These are phyloP conservation scores for Arge pagana DNA, from an alignment of 2,888 invertebrate genomes.

Conservation along the genomic window DNA sequence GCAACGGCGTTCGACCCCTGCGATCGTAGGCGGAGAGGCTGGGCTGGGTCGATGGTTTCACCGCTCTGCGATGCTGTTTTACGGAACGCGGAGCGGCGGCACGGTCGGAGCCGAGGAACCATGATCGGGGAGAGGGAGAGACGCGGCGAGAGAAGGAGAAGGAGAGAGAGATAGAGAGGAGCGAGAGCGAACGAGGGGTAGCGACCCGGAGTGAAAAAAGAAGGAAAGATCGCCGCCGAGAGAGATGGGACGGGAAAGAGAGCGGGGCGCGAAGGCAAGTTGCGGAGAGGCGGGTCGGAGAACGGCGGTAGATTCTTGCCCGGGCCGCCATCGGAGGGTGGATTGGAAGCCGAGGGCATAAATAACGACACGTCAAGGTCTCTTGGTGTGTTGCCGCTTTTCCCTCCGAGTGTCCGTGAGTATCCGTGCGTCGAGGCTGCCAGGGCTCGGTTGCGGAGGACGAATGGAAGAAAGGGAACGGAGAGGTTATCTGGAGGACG, in stretches of 20 bases:
- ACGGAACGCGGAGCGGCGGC: constrained; percentile 25
- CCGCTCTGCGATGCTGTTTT: constrained; percentile 30
- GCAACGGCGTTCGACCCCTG: constrained; percentile 21
- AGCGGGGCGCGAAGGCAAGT: constrained; percentile 18
- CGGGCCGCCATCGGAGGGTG: constrained; percentile 42
- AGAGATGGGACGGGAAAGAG: constrained; percentile 6
- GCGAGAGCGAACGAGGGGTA: constrained; percentile 18
- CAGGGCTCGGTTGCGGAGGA: not conserved
- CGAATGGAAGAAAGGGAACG: not conserved
- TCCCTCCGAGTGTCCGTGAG: not conserved
- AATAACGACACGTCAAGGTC: constrained; percentile 38
- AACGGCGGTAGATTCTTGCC: constrained; percentile 35
- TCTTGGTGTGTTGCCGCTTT: constrained; percentile 12
- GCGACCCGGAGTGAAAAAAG: not conserved
- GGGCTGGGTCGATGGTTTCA: constrained; percentile 42
- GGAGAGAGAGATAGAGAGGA: constrained; percentile 14
- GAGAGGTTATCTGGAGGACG: not conserved
- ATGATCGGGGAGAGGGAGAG: constrained; percentile 26
- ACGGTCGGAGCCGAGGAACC: constrained; percentile 25
- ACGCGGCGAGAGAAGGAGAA: constrained; percentile 4
- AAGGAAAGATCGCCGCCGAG: not conserved
- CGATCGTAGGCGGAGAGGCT: constrained; percentile 38
- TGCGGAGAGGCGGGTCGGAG: constrained; percentile 23
- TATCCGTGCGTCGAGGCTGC: not conserved
- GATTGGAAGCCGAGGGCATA: constrained; percentile 43